A percentile compares a stretch with the other conserved stretches of the same genome.
phyloP scores from a whole-genome alignment of 2,113 vertebrate species.

The Jacana jacana region DNA sequence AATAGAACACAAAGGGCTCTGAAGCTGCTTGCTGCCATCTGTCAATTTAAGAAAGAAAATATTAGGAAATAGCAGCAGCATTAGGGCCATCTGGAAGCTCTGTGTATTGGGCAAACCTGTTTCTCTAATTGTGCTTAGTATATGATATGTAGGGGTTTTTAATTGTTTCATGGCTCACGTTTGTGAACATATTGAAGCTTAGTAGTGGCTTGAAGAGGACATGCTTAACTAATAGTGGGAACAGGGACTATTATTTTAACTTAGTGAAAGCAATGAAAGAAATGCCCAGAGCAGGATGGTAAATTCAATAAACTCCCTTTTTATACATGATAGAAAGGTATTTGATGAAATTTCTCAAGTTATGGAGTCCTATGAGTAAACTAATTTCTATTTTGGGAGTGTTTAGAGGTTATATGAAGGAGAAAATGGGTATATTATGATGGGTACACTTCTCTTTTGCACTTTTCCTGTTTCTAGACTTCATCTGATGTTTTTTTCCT shows the following conservation, averaged over 20 bases:
- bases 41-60: not conserved
- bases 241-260: not conserved
- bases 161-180: not conserved
- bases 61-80: accelerated
- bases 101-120: not conserved
- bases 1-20: not conserved
- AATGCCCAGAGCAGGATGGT: not conserved
- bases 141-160: too few species aligned
- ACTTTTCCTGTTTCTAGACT: not conserved
- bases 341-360: not conserved
- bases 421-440: not conserved
- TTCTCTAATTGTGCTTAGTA: not conserved
- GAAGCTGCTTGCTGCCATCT: not conserved
- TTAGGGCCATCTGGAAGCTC: accelerated
- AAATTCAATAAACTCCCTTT: not conserved
- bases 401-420: not conserved
- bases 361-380: not conserved
- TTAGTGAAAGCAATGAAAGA: not conserved
- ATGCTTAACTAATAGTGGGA: not conserved
- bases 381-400: not conserved
- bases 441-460: accelerated
- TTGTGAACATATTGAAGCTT: accelerated
- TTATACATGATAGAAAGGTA: not conserved
- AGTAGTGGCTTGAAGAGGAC: not conserved
- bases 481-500: not conserved